A percentile compares a stretch with the other conserved stretches of the same genome.
Evolutionary conservation across 1,140 invertebrate genomes (phyloP).

Genomic region (Anoplophora glabripennis): DNA sequence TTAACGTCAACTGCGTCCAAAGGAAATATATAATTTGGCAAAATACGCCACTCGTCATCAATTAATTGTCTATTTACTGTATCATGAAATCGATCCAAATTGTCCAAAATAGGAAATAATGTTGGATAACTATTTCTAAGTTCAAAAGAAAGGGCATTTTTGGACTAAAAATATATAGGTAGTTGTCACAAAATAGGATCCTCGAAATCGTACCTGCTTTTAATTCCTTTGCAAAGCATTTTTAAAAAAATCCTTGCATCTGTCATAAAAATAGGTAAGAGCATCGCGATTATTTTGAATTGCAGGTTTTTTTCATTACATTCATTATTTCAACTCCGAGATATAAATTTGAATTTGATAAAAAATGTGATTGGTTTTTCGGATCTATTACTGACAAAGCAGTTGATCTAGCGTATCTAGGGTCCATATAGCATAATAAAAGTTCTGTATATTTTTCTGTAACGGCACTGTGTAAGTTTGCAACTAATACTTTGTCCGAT

Average conservation of each 20-base stretch:
- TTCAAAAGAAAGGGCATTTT: background rate
- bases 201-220: slow-evolving; percentile 3
- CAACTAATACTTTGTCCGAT: background rate
- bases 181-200: background rate
- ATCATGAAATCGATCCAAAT: background rate
- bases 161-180: background rate
- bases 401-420: background rate
- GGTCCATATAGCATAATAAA: background rate
- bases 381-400: background rate
- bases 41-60: slow-evolving; percentile 5
- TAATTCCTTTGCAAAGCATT: background rate
- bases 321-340: background rate
- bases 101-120: background rate
- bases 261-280: background rate
- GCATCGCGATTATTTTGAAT: background rate
- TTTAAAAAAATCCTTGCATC: background rate
- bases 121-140: background rate
- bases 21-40: no score
- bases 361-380: background rate
- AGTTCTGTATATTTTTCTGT: slow-evolving; percentile 1
- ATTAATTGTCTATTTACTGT: background rate
- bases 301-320: background rate
- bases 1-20: no score
- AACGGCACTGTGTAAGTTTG: background rate
- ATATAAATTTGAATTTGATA: background rate